Evolutionary conservation across 1,140 invertebrate species (phyloP).

Genomic region (Wasmannia auropunctata): DNA sequence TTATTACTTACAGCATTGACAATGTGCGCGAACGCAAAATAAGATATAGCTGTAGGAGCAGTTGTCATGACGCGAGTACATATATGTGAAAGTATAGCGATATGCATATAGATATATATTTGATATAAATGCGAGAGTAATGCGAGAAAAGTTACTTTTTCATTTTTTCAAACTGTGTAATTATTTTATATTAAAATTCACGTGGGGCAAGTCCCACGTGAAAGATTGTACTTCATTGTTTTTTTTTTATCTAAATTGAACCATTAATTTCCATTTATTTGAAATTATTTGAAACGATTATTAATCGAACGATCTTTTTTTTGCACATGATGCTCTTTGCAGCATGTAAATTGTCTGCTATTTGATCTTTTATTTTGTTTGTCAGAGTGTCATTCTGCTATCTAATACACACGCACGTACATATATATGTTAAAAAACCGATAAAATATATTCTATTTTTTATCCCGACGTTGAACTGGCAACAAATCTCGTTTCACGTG

Average conservation of each 20-base stretch:
- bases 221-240: not conserved
- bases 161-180: not conserved
- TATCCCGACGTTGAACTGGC: not conserved
- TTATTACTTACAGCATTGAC: conserved; percentile 12
- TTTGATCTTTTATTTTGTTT: conserved; percentile 44
- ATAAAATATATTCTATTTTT: conserved; percentile 36
- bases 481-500: conserved; percentile 18
- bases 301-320: no score
- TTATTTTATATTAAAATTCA: conserved; percentile 2
- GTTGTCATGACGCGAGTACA: not conserved
- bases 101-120: not conserved
- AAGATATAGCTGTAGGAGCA: not conserved
- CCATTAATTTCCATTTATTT: not conserved
- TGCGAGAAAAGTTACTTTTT: not conserved
- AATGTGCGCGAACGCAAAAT: not conserved
- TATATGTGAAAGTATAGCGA: not conserved
- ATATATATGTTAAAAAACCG: not conserved
- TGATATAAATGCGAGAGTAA: not conserved
- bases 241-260: not conserved
- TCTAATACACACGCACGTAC: not conserved
- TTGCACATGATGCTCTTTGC: not conserved
- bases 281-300: no score
- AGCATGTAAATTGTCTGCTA: conserved; percentile 11
- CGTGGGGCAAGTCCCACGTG: not conserved
- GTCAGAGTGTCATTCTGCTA: not conserved